Conservation (phyloP, 2,797 vertebrate genomes). For the Megalops cyprinoides region DNA sequence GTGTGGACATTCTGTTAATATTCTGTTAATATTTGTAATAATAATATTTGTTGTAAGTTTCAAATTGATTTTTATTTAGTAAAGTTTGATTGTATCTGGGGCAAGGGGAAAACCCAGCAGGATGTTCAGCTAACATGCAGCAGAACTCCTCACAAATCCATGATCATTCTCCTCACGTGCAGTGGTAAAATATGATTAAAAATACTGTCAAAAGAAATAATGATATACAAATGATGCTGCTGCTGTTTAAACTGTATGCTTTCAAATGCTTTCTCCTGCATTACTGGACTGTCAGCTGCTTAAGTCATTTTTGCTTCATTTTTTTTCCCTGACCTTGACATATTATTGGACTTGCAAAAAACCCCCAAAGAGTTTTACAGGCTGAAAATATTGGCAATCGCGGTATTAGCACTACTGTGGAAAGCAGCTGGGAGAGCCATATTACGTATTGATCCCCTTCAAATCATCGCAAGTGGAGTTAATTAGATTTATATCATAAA, state of each 20-base stretch:
- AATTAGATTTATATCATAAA: conserved; percentile 91
- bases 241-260: background rate
- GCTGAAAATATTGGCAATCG: conserved; percentile 79
- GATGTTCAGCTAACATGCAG: background rate
- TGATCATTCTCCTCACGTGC: background rate
- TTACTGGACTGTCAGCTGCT: conserved; percentile 42
- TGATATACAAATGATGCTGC: conserved; percentile 1
- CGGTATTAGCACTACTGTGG: conserved; percentile 66
- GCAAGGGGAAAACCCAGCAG: background rate
- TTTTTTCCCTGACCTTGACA: conserved; percentile 71
- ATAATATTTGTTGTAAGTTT: background rate
- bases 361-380: conserved; percentile 67
- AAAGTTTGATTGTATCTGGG: background rate
- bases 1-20: no score
- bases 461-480: conserved; percentile 72
- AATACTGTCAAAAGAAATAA: background rate
- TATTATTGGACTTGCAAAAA: conserved; percentile 68
- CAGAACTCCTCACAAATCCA: background rate
- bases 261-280: conserved; percentile 10
- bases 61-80: background rate
- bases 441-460: conserved; percentile 83
- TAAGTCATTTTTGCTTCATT: conserved; percentile 62
- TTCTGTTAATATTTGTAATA: background rate
- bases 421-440: conserved; percentile 81
- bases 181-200: background rate